Percentiles rank a stretch among this genome's conserved stretches.
Conservation (phyloP, 2,888 invertebrate species). For the Ditylenchus weischeri region DNA sequence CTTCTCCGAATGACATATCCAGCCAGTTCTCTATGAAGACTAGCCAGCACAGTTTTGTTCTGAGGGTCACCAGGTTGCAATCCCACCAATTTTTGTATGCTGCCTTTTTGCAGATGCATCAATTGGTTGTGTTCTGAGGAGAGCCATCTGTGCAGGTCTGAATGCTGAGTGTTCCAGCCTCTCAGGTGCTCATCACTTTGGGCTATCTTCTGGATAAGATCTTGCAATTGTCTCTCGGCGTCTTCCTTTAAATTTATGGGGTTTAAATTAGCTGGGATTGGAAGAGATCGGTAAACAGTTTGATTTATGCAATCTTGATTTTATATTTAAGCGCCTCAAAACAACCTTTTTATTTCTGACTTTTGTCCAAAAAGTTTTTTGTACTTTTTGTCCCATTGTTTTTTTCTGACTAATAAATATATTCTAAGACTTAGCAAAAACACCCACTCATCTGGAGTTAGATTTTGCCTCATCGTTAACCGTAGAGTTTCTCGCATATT, state of each 20-base stretch:
- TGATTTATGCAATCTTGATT: too few species aligned
- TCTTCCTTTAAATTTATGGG: slow-evolving; percentile 7
- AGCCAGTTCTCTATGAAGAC: background rate
- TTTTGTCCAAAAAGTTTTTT: too few species aligned
- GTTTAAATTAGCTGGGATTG: background rate
- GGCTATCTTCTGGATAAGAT: slow-evolving; percentile 6
- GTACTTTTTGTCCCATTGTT: too few species aligned
- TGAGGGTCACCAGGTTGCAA: background rate
- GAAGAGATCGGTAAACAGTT: too few species aligned
- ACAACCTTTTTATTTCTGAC: too few species aligned
- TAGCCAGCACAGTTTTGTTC: background rate
- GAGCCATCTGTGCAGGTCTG: slow-evolving; percentile 89
- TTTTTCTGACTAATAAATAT: too few species aligned
- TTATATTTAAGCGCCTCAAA: too few species aligned
- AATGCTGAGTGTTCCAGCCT: slow-evolving; percentile 15
- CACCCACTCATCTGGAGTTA: too few species aligned
- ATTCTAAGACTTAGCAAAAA: too few species aligned
- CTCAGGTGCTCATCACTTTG: background rate
- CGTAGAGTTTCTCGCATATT: too few species aligned
- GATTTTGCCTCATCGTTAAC: too few species aligned
- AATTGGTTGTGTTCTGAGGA: too few species aligned
- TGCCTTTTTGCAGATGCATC: background rate
- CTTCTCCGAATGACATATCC: background rate
- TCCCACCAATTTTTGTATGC: slow-evolving; percentile 1
- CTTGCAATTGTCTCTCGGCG: background rate